phyloP scores from a whole-genome alignment of 2,113 vertebrate genomes.

The Corythoichthys intestinalis region DNA sequence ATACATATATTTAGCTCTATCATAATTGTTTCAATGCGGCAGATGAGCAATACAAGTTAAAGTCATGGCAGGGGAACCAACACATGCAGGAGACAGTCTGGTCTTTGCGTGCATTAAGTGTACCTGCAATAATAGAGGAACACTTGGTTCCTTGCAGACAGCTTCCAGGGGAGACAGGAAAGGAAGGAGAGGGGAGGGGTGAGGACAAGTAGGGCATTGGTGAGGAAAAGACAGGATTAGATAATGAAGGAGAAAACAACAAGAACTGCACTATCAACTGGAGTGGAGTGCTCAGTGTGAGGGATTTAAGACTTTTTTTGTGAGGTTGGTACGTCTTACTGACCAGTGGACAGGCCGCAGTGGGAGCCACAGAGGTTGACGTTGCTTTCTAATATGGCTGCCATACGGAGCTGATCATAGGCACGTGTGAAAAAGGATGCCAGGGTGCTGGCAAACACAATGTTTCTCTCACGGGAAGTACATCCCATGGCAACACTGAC shows the following conservation, averaged over 20 bases:
- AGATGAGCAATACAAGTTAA: neutral
- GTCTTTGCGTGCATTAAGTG: conserved; percentile 62
- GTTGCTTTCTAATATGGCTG: conserved; percentile 90
- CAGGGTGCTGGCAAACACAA: conserved; percentile 88
- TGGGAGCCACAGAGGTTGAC: conserved; percentile 92
- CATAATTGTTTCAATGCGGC: neutral
- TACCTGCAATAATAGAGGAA: conserved; percentile 72
- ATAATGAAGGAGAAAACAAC: conserved; percentile 38
- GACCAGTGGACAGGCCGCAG: conserved; percentile 92
- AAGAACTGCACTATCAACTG: neutral
- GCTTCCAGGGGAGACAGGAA: conserved; percentile 65
- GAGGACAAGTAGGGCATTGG: conserved; percentile 44
- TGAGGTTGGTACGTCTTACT: conserved; percentile 41
- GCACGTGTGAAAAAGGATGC: conserved; percentile 88
- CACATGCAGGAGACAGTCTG: conserved; percentile 40
- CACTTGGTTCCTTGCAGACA: conserved; percentile 59
- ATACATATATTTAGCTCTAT: conserved; percentile 7
- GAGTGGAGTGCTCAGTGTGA: conserved; percentile 15
- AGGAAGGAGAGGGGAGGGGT: conserved; percentile 59
- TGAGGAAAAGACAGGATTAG: conserved; percentile 63
- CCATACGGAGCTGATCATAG: conserved; percentile 92
- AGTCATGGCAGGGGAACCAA: conserved; percentile 24
- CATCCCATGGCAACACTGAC: conserved; percentile 89
- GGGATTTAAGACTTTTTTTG: conserved; percentile 3
- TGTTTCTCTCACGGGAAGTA: conserved; percentile 80